Base-by-base conservation (phyloP, 2,888 invertebrate genomes). In the Adelognathus sp. region DNA sequence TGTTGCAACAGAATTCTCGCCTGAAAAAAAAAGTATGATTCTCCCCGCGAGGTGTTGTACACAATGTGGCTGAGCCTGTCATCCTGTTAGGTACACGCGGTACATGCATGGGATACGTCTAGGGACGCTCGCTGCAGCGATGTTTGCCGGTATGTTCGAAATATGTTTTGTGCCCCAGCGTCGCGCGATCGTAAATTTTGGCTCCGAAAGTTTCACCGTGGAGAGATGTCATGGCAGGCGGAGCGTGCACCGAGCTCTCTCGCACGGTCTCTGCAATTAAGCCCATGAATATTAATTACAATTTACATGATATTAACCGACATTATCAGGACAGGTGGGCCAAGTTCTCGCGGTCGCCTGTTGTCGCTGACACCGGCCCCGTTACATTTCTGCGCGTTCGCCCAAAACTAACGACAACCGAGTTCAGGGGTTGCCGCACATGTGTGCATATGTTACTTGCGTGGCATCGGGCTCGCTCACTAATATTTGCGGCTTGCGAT, bases 251-350 rank as follows among this genome's bases (percentile, higher is more conserved):
- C 39, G 29, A 46, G 21, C 11, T 50, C n/a, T n/a, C n/a, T 54
- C 63, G 64, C 81, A 79, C 79, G 78, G 75, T 50, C 31, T 52
- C 56, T 75, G 83, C 84, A 91, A 89, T 89, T 89, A 89, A 86
- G 86, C 80, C 86, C 86, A 87, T 89, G 89, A 89, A 89, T 91
- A 90, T 90, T 90, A 91, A 90, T 91, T 89, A 88, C 87, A 87
- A 89, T 90, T 89, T 89, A 90, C 89, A 88, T 87, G 89, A 89
- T 89, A 90, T 90, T 89, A 90, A 89, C 88, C 87, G 87, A 89
- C 89, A 90, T 90, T 90, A 90, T 90, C 89, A 85, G 87, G 87
- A 88, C 88, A 87, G 86, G 85, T 85, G 86, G 84, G 85, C 82
- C 77, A 89, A 87, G 84, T 88, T 87, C 75, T 76, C 80, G 84